These are phyloP conservation scores for Gymnocheta viridis DNA, from an alignment of 2,888 invertebrate species.

Conservation along the genomic window DNA sequence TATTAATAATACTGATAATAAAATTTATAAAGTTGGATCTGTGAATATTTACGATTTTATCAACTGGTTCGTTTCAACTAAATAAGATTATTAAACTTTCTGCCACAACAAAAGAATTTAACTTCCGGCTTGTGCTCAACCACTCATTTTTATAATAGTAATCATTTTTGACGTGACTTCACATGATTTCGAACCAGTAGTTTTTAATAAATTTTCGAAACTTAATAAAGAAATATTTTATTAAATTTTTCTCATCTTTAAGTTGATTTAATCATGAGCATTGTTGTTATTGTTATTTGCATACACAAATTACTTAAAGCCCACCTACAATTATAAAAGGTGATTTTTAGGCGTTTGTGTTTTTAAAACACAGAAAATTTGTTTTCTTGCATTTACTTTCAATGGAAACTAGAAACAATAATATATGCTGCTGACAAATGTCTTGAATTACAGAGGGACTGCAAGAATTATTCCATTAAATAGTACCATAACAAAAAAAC, in stretches of 20 bases:
- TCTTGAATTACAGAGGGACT: no score
- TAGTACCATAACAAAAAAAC: not conserved
- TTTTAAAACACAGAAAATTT: no score
- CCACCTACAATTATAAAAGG: slow-evolving; percentile 13
- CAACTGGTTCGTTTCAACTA: not conserved
- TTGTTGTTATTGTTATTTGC: not conserved
- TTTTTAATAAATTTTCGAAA: not conserved
- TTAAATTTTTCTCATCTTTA: slow-evolving; percentile 1
- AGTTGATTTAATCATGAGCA: slow-evolving; percentile 14
- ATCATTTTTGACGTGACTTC: slow-evolving; percentile 7
- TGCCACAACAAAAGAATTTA: not conserved
- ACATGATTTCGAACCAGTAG: not conserved
- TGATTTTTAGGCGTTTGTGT: not conserved
- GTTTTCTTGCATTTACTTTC: not conserved
- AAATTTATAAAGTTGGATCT: not conserved
- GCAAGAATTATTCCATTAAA: no score
- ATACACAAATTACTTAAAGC: not conserved
- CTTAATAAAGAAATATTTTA: not conserved
- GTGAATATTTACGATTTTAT: not conserved
- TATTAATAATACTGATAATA: not conserved
- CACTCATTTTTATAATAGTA: not conserved
- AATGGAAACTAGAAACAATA: no score
- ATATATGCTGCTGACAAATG: no score
- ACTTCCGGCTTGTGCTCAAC: slow-evolving; percentile 14
- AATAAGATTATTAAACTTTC: not conserved